phyloP scores from a whole-genome alignment of 2,888 invertebrate species.

The Harpalus rufipes region DNA sequence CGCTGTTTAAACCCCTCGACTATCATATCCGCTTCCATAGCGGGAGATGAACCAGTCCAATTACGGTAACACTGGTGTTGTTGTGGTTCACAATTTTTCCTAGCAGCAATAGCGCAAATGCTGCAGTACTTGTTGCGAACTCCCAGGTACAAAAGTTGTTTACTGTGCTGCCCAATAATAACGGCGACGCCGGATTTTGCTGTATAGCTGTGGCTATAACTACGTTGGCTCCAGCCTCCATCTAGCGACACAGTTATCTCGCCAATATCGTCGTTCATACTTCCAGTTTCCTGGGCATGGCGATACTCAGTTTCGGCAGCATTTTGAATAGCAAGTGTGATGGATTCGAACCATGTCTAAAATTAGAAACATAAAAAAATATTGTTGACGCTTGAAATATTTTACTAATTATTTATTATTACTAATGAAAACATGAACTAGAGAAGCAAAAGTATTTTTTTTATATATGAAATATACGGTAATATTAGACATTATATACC shows the following conservation, averaged over 20 bases:
- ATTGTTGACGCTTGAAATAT: not conserved
- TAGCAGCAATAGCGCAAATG: constrained; percentile 69
- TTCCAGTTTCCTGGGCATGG: not conserved
- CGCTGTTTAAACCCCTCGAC: constrained; percentile 70
- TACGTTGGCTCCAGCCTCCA: not conserved
- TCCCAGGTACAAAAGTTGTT: constrained; percentile 69
- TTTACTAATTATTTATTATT: not conserved
- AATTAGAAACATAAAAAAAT: not conserved
- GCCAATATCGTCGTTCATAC: not conserved
- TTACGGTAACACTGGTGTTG: constrained; percentile 71
- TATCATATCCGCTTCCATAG: constrained; percentile 71
- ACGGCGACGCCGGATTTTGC: constrained; percentile 38
- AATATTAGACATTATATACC: not conserved
- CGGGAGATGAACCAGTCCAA: constrained; percentile 70
- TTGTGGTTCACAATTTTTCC: constrained; percentile 50
- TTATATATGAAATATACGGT: not conserved
- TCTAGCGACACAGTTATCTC: constrained; percentile 1
- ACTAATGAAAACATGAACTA: too few relatives aligned
- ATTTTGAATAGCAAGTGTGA: not conserved
- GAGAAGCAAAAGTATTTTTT: too few relatives aligned
- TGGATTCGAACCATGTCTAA: not conserved
- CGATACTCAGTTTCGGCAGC: not conserved
- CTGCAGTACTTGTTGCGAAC: constrained; percentile 70
- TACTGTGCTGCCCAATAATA: constrained; percentile 50
- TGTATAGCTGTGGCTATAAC: constrained; percentile 15